phyloP scores from a whole-genome alignment of 2,888 invertebrate genomes.

The Tinea pellionella region DNA sequence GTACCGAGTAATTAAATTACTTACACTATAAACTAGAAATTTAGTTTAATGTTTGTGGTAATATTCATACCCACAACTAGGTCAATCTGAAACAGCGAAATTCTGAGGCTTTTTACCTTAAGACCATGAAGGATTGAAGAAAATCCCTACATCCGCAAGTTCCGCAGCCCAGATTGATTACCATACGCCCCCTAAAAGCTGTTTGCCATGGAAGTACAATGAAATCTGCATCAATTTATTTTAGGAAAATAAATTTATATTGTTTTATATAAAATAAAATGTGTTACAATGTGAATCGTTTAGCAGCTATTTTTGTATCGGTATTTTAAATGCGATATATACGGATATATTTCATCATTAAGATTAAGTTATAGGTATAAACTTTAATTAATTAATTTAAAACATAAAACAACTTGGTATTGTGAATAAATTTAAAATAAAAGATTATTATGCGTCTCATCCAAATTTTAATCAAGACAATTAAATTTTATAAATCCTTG shows the following conservation, averaged over 20 bases:
- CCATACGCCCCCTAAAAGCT: conserved; percentile 49
- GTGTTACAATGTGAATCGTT: neutral
- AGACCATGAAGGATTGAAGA: conserved; percentile 45
- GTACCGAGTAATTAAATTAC: neutral
- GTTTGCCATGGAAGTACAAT: conserved; percentile 14
- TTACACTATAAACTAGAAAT: neutral
- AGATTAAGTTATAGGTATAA: neutral
- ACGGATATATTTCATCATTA: neutral
- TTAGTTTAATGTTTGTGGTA: neutral
- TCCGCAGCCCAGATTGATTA: conserved; percentile 43
- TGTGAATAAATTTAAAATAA: too few species aligned
- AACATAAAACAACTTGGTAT: too few species aligned
- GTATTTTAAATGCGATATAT: too few species aligned
- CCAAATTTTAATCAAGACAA: neutral
- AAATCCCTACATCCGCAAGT: conserved; percentile 38
- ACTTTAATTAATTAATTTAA: neutral
- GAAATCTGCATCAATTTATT: neutral
- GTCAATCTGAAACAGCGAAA: neutral
- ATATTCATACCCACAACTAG: neutral
- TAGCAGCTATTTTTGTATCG: too few species aligned
- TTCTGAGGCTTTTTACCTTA: conserved; percentile 44
- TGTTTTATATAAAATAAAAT: neutral
- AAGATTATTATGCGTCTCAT: neutral
- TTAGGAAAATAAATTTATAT: neutral
- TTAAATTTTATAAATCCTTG: neutral